phyloP scores from a whole-genome alignment of 1,140 invertebrate genomes.

The Agrypnia vestita region DNA sequence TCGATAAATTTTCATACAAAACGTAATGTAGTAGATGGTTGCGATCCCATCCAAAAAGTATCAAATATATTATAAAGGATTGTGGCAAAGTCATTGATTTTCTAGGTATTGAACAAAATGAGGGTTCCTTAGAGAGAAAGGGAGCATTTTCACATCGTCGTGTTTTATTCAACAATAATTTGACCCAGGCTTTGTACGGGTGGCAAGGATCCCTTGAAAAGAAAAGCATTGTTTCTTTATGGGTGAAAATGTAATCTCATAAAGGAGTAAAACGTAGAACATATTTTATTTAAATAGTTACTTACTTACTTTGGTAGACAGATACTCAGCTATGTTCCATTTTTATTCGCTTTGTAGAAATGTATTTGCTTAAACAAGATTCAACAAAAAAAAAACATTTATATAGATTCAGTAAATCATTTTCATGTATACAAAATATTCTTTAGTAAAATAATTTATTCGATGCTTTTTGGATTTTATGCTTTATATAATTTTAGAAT shows the following conservation, averaged over 20 bases:
- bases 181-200: constrained; percentile 4
- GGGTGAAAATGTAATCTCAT: neutral
- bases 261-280: no score
- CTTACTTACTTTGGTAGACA: no score
- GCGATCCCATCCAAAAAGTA: constrained; percentile 19
- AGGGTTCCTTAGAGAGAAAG: constrained; percentile 13
- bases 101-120: constrained; percentile 49
- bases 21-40: constrained; percentile 18
- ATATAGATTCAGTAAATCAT: no score
- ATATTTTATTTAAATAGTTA: no score
- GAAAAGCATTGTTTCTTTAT: neutral
- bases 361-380: neutral
- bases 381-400: neutral
- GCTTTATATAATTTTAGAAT: no score
- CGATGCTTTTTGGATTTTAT: no score
- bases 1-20: constrained; percentile 56
- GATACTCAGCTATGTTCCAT: neutral
- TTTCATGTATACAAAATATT: no score
- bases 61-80: constrained; percentile 24
- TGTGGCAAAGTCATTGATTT: constrained; percentile 51
- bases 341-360: neutral
- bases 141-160: constrained; percentile 32
- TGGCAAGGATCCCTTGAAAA: neutral
- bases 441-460: no score
- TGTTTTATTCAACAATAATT: constrained; percentile 43